Percentiles rank a stretch among this genome's conserved stretches.
Conservation (phyloP, 1,140 invertebrate species). For the Andricus grossulariae region DNA sequence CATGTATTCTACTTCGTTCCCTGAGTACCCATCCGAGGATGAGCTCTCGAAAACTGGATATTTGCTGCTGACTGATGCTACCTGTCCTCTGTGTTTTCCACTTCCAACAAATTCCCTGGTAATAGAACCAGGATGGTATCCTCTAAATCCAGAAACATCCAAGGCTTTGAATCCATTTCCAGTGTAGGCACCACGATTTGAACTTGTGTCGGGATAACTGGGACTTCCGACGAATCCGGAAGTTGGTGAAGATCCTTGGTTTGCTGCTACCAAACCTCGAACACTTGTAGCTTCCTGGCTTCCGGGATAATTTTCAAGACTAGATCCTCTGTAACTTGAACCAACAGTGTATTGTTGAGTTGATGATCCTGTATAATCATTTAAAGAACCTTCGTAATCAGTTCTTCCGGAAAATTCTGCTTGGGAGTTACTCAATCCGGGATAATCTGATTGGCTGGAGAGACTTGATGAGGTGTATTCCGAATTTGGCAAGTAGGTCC, state of each 20-base stretch:
- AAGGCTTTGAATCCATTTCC: conserved; percentile 1
- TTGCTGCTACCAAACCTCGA: background rate
- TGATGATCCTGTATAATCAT: background rate
- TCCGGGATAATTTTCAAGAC: background rate
- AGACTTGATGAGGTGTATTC: background rate
- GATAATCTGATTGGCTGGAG: background rate
- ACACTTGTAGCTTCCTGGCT: background rate
- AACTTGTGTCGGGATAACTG: background rate
- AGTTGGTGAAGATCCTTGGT: background rate
- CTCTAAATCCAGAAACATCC: background rate
- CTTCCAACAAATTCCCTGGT: background rate
- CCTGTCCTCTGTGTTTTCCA: background rate
- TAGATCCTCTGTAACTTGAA: background rate
- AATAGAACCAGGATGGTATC: background rate
- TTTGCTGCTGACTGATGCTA: background rate
- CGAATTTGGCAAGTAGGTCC: conserved; percentile 10
- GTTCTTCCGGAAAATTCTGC: conserved; percentile 14
- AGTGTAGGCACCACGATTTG: background rate
- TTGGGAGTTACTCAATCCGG: background rate
- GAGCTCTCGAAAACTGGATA: background rate
- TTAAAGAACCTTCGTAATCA: conserved; percentile 5
- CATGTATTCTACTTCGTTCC: background rate
- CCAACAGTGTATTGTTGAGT: conserved; percentile 8
- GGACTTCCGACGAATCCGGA: background rate
- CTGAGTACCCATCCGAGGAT: conserved; percentile 1